phyloP scores from a whole-genome alignment of 1,140 invertebrate species.

The Rhagoletis zephyria region DNA sequence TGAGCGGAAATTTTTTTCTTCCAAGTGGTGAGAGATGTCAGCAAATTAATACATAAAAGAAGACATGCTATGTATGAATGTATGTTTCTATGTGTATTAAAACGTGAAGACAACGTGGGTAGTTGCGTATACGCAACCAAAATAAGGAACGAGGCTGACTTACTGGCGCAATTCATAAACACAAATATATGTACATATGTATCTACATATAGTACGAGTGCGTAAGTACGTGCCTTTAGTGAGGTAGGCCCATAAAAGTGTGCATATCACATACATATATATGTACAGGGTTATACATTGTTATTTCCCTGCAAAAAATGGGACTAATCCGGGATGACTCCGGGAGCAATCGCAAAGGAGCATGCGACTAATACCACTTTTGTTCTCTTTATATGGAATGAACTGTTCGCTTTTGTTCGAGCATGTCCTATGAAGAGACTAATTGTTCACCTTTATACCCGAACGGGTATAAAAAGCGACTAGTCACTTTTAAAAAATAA shows the following conservation, averaged over 20 bases:
- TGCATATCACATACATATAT: background rate
- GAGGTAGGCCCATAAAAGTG: slow-evolving; percentile 2
- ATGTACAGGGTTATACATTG: background rate
- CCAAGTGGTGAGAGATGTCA: background rate
- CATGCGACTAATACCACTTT: too few species aligned
- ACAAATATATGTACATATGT: background rate
- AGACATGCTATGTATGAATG: background rate
- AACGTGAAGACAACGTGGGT: background rate
- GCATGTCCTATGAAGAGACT: too few species aligned
- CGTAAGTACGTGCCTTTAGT: background rate
- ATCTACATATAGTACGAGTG: too few species aligned
- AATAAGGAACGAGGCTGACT: background rate
- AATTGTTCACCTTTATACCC: too few species aligned
- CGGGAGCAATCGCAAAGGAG: too few species aligned
- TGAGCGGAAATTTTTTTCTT: background rate
- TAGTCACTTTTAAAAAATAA: too few species aligned
- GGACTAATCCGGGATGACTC: too few species aligned
- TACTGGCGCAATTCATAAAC: background rate
- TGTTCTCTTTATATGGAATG: too few species aligned
- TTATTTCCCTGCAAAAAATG: too few species aligned
- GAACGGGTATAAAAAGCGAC: too few species aligned
- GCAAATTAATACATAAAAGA: background rate
- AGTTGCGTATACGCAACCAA: slow-evolving; percentile 15
- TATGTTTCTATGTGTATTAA: background rate
- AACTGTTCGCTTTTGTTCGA: too few species aligned